Evolutionary conservation across 1,140 invertebrate species (phyloP).

Genomic region (Neodiprion fabricii): DNA sequence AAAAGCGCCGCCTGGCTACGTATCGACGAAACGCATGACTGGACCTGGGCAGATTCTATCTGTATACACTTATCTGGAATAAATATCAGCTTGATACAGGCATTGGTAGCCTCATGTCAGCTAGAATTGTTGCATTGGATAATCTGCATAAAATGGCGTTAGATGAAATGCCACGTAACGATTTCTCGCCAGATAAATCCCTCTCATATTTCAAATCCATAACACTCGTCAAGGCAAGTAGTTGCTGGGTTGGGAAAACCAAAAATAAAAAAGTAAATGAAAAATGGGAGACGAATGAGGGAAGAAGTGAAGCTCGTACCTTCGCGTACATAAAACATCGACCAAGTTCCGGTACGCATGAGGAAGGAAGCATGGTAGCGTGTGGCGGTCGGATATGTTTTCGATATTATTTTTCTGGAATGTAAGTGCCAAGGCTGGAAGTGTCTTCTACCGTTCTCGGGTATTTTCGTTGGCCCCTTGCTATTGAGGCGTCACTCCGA

Average conservation of each 20-base stretch:
- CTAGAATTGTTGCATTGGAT: not conserved
- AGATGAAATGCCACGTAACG: not conserved
- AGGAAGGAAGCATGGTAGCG: too few species aligned
- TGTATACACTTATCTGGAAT: not conserved
- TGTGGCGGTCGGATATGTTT: too few species aligned
- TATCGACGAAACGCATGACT: not conserved
- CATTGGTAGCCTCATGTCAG: not conserved
- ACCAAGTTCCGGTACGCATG: too few species aligned
- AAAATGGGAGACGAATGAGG: not conserved
- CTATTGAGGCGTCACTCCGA: constrained; percentile 13
- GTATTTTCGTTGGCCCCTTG: constrained; percentile 11
- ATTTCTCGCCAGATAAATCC: not conserved
- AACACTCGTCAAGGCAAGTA: too few species aligned
- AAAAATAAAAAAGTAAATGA: too few species aligned
- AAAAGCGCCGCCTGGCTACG: not conserved
- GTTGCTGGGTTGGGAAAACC: too few species aligned
- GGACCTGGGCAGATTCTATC: not conserved
- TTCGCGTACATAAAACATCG: too few species aligned
- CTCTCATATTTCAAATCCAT: not conserved
- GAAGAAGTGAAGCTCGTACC: not conserved
- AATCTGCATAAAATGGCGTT: not conserved
- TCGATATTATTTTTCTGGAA: not conserved
- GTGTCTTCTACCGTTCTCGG: not conserved
- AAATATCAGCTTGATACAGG: not conserved
- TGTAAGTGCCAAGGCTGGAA: not conserved